Conservation (phyloP, 2,888 invertebrate species). For the Campopleginae sp. region DNA sequence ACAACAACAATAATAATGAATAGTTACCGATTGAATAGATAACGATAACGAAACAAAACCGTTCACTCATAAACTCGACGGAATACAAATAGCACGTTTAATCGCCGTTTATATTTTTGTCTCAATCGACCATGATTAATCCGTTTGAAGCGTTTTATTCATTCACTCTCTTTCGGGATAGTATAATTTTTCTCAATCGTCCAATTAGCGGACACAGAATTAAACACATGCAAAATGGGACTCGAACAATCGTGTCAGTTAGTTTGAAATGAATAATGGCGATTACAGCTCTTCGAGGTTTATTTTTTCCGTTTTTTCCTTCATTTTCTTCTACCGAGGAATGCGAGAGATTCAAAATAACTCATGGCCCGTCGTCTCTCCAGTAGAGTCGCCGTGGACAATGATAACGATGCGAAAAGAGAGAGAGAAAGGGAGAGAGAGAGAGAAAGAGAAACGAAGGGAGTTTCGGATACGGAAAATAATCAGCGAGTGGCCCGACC, state of each 20-base stretch:
- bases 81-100: conserved; percentile 64
- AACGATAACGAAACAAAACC: conserved; percentile 66
- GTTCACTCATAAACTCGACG: conserved; percentile 53
- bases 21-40: conserved; percentile 55
- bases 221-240: conserved; percentile 22
- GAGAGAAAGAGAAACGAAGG: conserved; percentile 26
- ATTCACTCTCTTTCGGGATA: conserved; percentile 27
- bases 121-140: conserved; percentile 41
- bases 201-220: conserved; percentile 17
- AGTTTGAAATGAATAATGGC: conserved; percentile 34
- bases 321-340: conserved; percentile 14
- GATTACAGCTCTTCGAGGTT: conserved; percentile 16
- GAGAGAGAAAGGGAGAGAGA: conserved; percentile 21
- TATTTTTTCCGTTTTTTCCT: conserved; percentile 27
- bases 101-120: conserved; percentile 25
- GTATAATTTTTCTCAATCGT: conserved; percentile 44
- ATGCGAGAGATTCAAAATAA: conserved; percentile 33
- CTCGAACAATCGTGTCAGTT: conserved; percentile 45
- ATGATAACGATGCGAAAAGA: conserved; percentile 18
- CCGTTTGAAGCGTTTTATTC: conserved; percentile 37
- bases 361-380: conserved; percentile 25
- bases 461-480: conserved; percentile 68
- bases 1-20: conserved; percentile 62
- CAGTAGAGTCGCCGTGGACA: conserved; percentile 35
- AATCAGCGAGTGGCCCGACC: conserved; percentile 78